These are phyloP conservation scores for Paracentrotus lividus DNA, from an alignment of 53 echinoderm and acorn worm species.

Conservation along the genomic window DNA sequence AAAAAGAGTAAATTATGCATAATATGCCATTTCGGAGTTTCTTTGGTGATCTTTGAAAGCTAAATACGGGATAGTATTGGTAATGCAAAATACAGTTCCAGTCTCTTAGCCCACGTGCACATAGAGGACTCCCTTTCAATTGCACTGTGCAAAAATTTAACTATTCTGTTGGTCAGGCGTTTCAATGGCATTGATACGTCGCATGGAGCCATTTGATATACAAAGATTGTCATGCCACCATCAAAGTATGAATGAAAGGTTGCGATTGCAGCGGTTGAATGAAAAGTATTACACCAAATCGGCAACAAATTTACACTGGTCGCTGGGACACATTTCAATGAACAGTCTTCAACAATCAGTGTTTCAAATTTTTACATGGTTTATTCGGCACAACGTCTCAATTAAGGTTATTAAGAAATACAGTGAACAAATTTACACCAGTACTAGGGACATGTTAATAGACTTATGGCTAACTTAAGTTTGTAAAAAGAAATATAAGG, in stretches of 20 bases:
- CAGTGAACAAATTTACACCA: too few relatives aligned
- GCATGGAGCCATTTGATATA: background rate
- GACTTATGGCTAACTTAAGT: background rate
- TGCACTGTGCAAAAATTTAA: conserved; percentile 4
- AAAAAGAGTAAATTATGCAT: too few relatives aligned
- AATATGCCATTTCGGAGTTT: too few relatives aligned
- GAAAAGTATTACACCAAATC: background rate
- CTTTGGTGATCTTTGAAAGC: too few relatives aligned
- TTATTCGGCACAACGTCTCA: too few relatives aligned
- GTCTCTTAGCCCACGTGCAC: background rate
- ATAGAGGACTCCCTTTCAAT: background rate
- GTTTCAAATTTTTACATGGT: too few relatives aligned
- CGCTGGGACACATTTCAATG: too few relatives aligned
- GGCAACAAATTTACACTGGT: background rate
- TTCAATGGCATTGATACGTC: background rate
- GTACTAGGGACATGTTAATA: conserved; percentile 1
- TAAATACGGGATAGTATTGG: too few relatives aligned
- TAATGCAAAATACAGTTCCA: background rate
- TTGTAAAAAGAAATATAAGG: background rate
- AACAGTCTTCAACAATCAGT: too few relatives aligned
- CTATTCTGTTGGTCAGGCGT: background rate
- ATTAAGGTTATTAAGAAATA: too few relatives aligned
- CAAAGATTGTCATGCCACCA: background rate
- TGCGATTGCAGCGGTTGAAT: background rate
- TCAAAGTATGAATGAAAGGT: background rate